A percentile compares a stretch with the other conserved stretches of the same genome.
Conservation (phyloP, 2,888 invertebrate genomes). For the Lomographa bimaculata region DNA sequence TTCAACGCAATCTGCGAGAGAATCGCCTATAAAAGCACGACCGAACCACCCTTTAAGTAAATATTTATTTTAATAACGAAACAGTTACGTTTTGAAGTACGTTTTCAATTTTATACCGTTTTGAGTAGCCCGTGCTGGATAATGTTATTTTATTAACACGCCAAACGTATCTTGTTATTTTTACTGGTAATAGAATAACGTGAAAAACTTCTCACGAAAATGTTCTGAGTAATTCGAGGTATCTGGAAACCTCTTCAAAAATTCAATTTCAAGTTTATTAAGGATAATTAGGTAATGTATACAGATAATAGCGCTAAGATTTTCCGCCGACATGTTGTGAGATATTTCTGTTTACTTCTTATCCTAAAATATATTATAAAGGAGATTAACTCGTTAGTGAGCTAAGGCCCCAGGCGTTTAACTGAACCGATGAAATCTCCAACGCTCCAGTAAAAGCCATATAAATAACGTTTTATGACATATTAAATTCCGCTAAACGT, state of each 20-base stretch:
- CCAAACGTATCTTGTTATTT: background rate
- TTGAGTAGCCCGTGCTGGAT: conserved; percentile 9
- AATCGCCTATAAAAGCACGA: conserved; percentile 44
- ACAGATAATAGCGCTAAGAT: conserved; percentile 1
- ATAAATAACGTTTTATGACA: conserved; percentile 78
- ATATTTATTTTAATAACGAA: conserved; percentile 46
- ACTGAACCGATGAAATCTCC: conserved; percentile 56
- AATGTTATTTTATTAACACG: conserved; percentile 7
- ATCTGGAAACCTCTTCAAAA: too few relatives aligned
- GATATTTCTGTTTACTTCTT: conserved; percentile 25
- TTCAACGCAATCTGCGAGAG: conserved; percentile 38
- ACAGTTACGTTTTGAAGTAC: conserved; percentile 34
- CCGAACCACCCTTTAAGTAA: conserved; percentile 42
- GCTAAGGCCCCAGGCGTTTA: conserved; percentile 36
- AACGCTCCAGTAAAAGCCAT: conserved; percentile 58
- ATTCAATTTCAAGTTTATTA: too few relatives aligned
- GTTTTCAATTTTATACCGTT: conserved; percentile 29
- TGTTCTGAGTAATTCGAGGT: too few relatives aligned
- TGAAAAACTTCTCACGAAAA: too few relatives aligned
- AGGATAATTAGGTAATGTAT: too few relatives aligned
- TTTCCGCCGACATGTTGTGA: conserved; percentile 3
- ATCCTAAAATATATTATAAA: conserved; percentile 40
- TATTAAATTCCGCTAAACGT: conserved; percentile 74
- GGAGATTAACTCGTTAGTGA: conserved; percentile 49
- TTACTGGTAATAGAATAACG: background rate